Evolutionary conservation across 1,140 invertebrate genomes (phyloP), one percentile per base, ranked within the genome.

Genomic region (Formica exsecta): DNA sequence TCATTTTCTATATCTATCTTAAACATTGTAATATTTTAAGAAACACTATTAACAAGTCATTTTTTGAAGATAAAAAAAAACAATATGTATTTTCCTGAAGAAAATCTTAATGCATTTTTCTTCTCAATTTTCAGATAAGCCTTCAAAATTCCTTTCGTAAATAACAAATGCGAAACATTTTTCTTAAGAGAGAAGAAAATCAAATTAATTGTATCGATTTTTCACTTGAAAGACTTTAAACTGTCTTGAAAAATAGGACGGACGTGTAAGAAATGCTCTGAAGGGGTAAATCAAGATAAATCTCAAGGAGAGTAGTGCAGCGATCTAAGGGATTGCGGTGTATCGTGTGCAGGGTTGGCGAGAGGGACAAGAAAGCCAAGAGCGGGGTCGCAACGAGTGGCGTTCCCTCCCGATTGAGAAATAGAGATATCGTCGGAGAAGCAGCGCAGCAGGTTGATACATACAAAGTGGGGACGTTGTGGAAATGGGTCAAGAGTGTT

Each of bases 401-500:
- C 25, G 44, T 74, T 64, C n/a, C n/a, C 59, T 75, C 59, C 62
- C 41, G 62, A 80, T 90, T 87, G 79, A 36, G 70, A 80, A 87
- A 90, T 74, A 84, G 44, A 86, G 66, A 38, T 36, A 59, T 76
- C 87, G 73, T 29, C 64, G 73, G 29, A 81, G 36, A 32, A 81
- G 86, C 80, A 73, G 68, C 81, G 71, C 68, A 87, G 77, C 80
- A 87, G 71, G 81, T 87, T 90, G 86, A 86, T 85, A 75, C 41
- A 79, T 54, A 48, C 22, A 74, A 85, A 90, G 89, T 87, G 86
- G 89, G 86, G 89, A 90, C 74, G 66, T 71, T 73, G 70, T 84
- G 65, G 51, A 90, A 90, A 90, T 90, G 76, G 88, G 89, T 90
- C 88, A 90, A 90, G 88, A 81, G 59, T 90, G 51, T 83, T 76